phyloP scores from a whole-genome alignment of 2,113 vertebrate species.

The Limanda limanda region DNA sequence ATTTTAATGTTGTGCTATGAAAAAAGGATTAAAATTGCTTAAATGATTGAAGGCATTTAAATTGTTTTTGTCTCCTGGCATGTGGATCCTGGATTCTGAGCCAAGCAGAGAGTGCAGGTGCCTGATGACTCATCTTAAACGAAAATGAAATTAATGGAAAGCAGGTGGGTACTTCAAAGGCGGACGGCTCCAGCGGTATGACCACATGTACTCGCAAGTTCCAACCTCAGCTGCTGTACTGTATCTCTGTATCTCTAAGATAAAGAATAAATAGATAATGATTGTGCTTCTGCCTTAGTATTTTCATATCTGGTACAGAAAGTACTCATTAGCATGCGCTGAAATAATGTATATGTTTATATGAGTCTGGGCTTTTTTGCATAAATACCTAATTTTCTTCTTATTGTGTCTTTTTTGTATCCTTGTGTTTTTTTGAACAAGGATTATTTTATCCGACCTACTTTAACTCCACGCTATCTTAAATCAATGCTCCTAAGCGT shows the following conservation, averaged over 20 bases:
- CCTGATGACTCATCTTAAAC: conserved; percentile 62
- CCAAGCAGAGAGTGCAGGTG: conserved; percentile 65
- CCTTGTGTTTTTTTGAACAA: too few relatives aligned
- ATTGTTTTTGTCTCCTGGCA: conserved; percentile 44
- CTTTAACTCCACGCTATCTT: neutral
- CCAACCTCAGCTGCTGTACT: conserved; percentile 58
- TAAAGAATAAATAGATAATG: conserved; percentile 37
- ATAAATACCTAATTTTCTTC: too few relatives aligned
- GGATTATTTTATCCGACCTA: neutral
- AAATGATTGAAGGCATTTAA: conserved; percentile 45
- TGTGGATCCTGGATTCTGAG: conserved; percentile 40
- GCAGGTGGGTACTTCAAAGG: conserved; percentile 75
- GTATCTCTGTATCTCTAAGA: conserved; percentile 37
- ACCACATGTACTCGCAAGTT: conserved; percentile 55
- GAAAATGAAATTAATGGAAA: conserved; percentile 73
- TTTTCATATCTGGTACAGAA: neutral
- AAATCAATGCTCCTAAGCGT: conserved; percentile 7
- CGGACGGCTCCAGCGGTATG: conserved; percentile 47
- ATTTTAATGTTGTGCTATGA: conserved; percentile 35
- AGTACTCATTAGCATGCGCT: neutral
- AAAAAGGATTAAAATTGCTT: conserved; percentile 5
- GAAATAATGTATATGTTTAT: neutral
- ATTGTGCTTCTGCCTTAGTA: conserved; percentile 14
- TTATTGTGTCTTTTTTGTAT: neutral
- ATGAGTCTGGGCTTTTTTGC: neutral